Percentiles rank a stretch among this genome's conserved stretches.
These are phyloP conservation scores for Drosophila formosana DNA, from an alignment of 2,888 invertebrate species.

Conservation along the genomic window DNA sequence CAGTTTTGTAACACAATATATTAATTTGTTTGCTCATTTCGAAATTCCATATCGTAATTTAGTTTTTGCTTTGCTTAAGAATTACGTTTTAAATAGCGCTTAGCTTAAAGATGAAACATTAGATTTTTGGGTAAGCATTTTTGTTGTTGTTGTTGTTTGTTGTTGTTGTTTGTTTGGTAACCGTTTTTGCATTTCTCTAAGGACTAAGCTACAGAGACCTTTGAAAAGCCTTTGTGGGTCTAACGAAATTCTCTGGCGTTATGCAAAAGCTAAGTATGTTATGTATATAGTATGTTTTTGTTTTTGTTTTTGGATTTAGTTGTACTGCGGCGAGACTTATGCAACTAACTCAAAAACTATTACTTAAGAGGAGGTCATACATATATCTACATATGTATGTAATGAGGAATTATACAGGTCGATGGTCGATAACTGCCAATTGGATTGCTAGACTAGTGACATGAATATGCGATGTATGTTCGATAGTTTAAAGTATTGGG, in stretches of 20 bases:
- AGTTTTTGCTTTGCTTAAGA: slow-evolving; percentile 25
- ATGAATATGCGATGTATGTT: slow-evolving; percentile 2
- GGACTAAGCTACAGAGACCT: slow-evolving; percentile 51
- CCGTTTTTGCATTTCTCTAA: slow-evolving; percentile 51
- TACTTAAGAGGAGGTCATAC: slow-evolving; percentile 9
- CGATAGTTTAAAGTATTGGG: slow-evolving; percentile 8
- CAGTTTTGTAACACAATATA: slow-evolving; percentile 45
- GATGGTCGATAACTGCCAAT: slow-evolving; percentile 20
- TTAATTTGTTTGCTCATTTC: slow-evolving; percentile 22
- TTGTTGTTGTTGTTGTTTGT: not conserved
- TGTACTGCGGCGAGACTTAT: slow-evolving; percentile 21
- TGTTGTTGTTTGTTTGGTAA: slow-evolving; percentile 6
- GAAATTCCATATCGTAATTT: slow-evolving; percentile 10
- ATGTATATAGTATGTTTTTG: slow-evolving; percentile 7
- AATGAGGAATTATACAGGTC: slow-evolving; percentile 10
- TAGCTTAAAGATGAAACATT: slow-evolving; percentile 54
- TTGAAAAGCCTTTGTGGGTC: slow-evolving; percentile 23
- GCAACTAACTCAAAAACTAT: slow-evolving; percentile 15
- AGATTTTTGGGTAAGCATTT: slow-evolving; percentile 27
- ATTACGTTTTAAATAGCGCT: slow-evolving; percentile 44
- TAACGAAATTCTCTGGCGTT: slow-evolving; percentile 30
- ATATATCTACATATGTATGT: not conserved
- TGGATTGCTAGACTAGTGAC: slow-evolving; percentile 15
- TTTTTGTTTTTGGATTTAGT: not conserved
- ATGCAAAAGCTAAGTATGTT: slow-evolving; percentile 39